Percentiles rank a stretch among this genome's conserved stretches.
phyloP scores from a whole-genome alignment of 2,888 invertebrate genomes.

The Geophilus truncorum region DNA sequence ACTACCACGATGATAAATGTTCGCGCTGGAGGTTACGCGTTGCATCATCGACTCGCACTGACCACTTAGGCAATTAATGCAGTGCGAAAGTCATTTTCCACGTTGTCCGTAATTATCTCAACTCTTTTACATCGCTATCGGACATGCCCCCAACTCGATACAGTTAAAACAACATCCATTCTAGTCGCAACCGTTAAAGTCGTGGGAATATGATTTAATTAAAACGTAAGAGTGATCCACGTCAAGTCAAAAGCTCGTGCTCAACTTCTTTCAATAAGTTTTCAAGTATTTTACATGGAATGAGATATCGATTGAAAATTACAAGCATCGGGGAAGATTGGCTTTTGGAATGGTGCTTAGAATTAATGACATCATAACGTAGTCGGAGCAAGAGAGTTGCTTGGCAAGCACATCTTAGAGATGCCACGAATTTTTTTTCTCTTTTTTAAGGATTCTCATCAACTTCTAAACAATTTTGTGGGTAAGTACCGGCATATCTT shows the following conservation, averaged over 20 bases:
- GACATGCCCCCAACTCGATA: background rate
- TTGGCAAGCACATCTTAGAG: conserved; percentile 14
- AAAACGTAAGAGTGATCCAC: background rate
- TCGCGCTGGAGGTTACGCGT: background rate
- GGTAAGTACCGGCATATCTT: background rate
- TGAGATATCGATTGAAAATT: conserved; percentile 27
- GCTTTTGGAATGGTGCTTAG: conserved; percentile 17
- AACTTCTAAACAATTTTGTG: conserved; percentile 7
- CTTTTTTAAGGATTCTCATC: background rate
- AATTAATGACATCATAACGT: conserved; percentile 25
- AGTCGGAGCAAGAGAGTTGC: background rate
- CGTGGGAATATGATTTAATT: background rate
- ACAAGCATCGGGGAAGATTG: conserved; percentile 13
- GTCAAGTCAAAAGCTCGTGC: background rate
- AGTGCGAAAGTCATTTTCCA: background rate
- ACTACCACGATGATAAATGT: background rate
- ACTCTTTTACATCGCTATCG: background rate
- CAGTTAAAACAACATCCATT: background rate
- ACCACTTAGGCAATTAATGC: background rate
- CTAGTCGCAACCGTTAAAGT: no score
- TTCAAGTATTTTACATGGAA: conserved; percentile 27
- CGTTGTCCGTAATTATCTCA: background rate
- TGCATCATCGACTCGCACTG: background rate
- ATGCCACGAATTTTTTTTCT: background rate
- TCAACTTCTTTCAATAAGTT: conserved; percentile 3